Evolutionary conservation across 2,888 invertebrate genomes (phyloP).

Genomic region (Habrosyne pyritoides): DNA sequence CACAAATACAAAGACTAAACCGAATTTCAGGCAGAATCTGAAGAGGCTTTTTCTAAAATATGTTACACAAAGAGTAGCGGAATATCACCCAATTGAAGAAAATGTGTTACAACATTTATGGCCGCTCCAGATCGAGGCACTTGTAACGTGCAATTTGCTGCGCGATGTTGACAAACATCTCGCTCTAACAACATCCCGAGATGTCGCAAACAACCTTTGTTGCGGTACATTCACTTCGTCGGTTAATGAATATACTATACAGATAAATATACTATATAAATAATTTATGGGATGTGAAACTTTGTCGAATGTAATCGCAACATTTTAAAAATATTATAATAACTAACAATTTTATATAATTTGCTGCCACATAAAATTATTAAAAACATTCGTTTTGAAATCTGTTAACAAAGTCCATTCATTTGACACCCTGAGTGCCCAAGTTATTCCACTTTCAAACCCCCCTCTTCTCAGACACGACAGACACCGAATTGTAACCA

Average conservation of each 20-base stretch:
- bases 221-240: conserved; percentile 3
- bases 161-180: conserved; percentile 4
- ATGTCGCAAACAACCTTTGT: conserved; percentile 3
- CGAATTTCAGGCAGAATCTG: background rate
- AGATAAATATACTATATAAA: background rate
- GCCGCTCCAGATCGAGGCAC: conserved; percentile 5
- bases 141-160: conserved; percentile 4
- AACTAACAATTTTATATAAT: too few species aligned
- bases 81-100: conserved; percentile 3
- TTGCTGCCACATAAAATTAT: too few species aligned
- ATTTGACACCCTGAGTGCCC: too few species aligned
- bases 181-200: conserved; percentile 5
- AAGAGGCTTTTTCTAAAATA: background rate
- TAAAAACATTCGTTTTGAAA: too few species aligned
- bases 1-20: background rate
- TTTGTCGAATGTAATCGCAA: too few species aligned
- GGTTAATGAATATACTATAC: background rate
- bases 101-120: conserved; percentile 5
- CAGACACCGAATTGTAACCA: too few species aligned
- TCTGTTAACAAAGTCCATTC: too few species aligned
- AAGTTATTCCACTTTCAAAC: too few species aligned
- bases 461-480: too few species aligned
- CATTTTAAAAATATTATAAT: too few species aligned
- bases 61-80: background rate
- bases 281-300: too few species aligned